These are phyloP conservation scores for Nasonia oneida DNA, from an alignment of 2,888 invertebrate genomes.

Conservation along the genomic window DNA sequence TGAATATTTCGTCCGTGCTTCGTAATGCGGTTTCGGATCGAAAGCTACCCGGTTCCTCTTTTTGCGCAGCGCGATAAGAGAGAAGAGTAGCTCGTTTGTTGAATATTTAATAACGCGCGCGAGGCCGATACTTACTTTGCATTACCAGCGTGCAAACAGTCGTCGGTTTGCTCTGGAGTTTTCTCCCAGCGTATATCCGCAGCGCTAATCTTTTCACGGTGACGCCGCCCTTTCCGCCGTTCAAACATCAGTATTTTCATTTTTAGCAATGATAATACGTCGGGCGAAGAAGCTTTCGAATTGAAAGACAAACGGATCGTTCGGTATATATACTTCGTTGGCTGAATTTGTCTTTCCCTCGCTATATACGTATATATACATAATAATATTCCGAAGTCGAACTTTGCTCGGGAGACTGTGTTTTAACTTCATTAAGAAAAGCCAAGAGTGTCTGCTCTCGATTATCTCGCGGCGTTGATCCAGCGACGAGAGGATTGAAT, in stretches of 20 bases:
- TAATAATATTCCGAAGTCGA: conserved; percentile 24
- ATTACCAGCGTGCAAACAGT: neutral
- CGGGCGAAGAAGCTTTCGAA: neutral
- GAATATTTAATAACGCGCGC: neutral
- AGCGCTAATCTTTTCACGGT: neutral
- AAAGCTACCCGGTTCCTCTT: neutral
- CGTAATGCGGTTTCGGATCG: neutral
- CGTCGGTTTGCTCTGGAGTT: neutral
- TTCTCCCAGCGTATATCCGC: neutral
- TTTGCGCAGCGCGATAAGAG: neutral
- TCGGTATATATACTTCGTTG: neutral
- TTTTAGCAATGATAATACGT: conserved; percentile 22
- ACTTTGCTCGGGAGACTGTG: neutral
- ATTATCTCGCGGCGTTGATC: conserved; percentile 30
- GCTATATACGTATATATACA: neutral
- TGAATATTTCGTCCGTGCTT: neutral
- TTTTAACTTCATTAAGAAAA: conserved; percentile 40
- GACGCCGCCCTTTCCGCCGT: neutral
- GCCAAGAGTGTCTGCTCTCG: conserved; percentile 31
- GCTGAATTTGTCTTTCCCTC: conserved; percentile 25
- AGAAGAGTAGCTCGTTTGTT: neutral
- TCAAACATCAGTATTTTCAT: neutral
- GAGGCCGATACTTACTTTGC: neutral
- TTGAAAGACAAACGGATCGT: conserved; percentile 38
- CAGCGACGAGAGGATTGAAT: conserved; percentile 28